Evolutionary conservation across 2,113 vertebrate genomes (phyloP).

Genomic region (Ochotona curzoniae): DNA sequence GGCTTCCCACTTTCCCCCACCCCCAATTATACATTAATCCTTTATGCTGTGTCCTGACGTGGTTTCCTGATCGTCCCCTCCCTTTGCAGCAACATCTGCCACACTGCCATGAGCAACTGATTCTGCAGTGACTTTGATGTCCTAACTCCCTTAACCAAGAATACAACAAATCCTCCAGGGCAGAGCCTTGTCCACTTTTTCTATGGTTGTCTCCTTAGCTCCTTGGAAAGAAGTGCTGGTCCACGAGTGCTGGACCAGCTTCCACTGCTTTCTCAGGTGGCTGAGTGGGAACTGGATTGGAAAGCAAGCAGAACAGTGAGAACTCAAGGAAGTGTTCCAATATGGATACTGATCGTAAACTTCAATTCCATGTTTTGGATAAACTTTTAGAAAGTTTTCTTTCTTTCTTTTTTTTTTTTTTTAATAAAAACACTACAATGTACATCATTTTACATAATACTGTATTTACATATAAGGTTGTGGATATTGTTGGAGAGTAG

Average conservation of each 20-base stretch:
- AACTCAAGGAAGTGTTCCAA: too few species aligned
- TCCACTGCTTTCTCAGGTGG: too few species aligned
- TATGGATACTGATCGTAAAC: too few species aligned
- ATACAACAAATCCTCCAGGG: neutral
- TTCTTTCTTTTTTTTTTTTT: neutral
- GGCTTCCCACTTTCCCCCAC: too few species aligned
- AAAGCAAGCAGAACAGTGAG: too few species aligned
- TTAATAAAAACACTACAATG: neutral
- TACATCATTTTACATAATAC: neutral
- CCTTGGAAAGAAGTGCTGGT: fast-evolving
- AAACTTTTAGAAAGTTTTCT: too few species aligned
- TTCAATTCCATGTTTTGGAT: too few species aligned
- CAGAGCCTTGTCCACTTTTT: neutral
- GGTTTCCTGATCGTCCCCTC: neutral
- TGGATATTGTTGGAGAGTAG: neutral
- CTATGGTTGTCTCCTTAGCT: neutral
- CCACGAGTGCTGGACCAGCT: too few species aligned
- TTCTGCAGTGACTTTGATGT: neutral
- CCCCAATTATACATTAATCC: too few species aligned
- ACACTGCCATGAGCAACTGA: neutral
- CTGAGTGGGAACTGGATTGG: too few species aligned
- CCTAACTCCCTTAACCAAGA: fast-evolving
- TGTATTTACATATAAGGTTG: neutral
- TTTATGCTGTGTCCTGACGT: fast-evolving
- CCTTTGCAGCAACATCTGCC: neutral